Base-by-base conservation (phyloP, 1,140 invertebrate genomes). In the Chironomus striatipennis region DNA sequence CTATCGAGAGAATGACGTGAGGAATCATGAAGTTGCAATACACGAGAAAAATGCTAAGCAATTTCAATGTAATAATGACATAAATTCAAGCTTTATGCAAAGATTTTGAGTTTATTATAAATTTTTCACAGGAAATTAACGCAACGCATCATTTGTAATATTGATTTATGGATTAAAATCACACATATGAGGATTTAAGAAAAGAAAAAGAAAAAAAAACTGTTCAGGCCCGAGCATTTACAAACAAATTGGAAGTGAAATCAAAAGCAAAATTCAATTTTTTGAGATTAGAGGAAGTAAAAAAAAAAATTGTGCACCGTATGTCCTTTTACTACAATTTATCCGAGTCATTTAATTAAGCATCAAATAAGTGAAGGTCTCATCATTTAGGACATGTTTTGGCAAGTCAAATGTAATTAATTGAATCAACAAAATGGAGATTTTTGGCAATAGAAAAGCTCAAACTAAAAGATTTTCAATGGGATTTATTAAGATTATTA, bases 391-490 rank as follows among this genome's bases (percentile, higher is more conserved):
- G 24, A 34, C 24, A 34, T 34, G 24, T 34, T 34, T 34, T 34
- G 24, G 24, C 24, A 34, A 34, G 24, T 34, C 24, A 34, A 34
- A 1, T 34, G 24, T 34, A 34, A 34, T 34, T 34, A 34, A 34
- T 34, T 34, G 24, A 34, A 34, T 34, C 24, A 34, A 34, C 24
- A 34, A 34, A n/a, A 34, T 34, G 24, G 24, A 34, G 24, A 34
- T 57, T 47, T 47, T 57, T 57, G 47, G 47, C 47, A 57, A 57
- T 57, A 57, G 47, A 57, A 57, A 57, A 57, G 47, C 47, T 57
- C 47, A 57, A 57, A 15, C 24, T 2, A 57, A 57, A 57, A 57
- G 47, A 57, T 57, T 57, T 57, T 57, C 12, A 34, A 34, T 34
- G 24, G 24, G 24, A 34, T 34, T 34, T 34, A 34, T 34, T 34